These are phyloP conservation scores for Anabas testudineus DNA, from an alignment of 2,797 vertebrate genomes.

Conservation along the genomic window DNA sequence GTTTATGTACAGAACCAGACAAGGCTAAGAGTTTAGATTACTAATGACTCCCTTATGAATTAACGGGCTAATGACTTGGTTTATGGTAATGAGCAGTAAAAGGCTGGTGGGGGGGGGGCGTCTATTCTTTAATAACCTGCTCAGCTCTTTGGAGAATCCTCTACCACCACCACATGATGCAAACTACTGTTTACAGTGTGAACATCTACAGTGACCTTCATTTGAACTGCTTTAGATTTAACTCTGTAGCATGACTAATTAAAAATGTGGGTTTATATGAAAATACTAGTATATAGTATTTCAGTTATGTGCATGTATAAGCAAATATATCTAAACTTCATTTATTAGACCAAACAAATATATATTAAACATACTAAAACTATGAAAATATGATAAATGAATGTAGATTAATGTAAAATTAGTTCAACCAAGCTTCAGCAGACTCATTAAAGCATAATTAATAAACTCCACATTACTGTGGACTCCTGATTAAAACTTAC, in stretches of 20 bases:
- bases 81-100: constrained; percentile 49
- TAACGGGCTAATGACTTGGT: constrained; percentile 37
- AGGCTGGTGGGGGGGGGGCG: constrained; percentile 13
- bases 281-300: too few species aligned
- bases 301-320: too few species aligned
- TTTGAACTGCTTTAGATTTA: constrained; percentile 7
- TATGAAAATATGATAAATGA: too few species aligned
- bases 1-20: constrained; percentile 19
- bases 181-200: constrained; percentile 8
- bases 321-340: too few species aligned
- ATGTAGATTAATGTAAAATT: too few species aligned
- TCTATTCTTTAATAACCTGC: constrained; percentile 31
- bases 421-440: too few species aligned
- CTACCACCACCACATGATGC: constrained; percentile 11
- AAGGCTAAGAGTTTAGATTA: constrained; percentile 34
- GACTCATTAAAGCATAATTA: too few species aligned
- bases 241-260: constrained; percentile 1
- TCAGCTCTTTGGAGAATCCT: constrained; percentile 23
- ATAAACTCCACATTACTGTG: too few species aligned
- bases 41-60: constrained; percentile 46
- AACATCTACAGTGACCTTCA: constrained; percentile 5
- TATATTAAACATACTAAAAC: too few species aligned
- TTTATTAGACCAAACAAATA: too few species aligned
- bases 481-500: too few species aligned
- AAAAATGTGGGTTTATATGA: constrained; percentile 13